These are phyloP conservation scores for Phortica variegata DNA, from an alignment of 1,140 invertebrate genomes.

Conservation along the genomic window DNA sequence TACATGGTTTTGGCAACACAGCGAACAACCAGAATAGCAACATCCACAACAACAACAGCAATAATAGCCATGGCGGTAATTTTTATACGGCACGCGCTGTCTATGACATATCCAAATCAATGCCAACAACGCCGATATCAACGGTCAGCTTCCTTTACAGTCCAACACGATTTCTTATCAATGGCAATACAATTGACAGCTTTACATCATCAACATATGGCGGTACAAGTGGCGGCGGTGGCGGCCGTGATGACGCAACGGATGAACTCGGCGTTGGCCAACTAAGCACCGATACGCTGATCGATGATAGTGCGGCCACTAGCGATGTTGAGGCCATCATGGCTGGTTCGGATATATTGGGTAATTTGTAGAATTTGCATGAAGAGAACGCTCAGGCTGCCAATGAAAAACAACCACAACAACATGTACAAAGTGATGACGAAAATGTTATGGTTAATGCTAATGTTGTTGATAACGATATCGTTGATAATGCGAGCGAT, in stretches of 20 bases:
- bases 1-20: too few species aligned
- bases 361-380: constrained; percentile 52
- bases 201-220: constrained; percentile 30
- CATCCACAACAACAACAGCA: neutral
- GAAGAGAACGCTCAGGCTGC: constrained; percentile 43
- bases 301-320: constrained; percentile 34
- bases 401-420: constrained; percentile 11
- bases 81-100: constrained; percentile 24
- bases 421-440: constrained; percentile 3
- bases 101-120: constrained; percentile 62
- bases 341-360: constrained; percentile 38
- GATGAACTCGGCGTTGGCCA: too few species aligned
- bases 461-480: too few species aligned
- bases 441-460: constrained; percentile 10
- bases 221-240: constrained; percentile 16
- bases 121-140: constrained; percentile 64
- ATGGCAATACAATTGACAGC: constrained; percentile 61
- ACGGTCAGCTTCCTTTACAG: constrained; percentile 64
- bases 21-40: constrained; percentile 25
- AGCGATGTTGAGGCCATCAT: constrained; percentile 47
- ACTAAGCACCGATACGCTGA: constrained; percentile 31
- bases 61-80: too few species aligned
- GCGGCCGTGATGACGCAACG: constrained; percentile 4
- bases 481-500: too few species aligned
- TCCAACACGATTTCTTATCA: constrained; percentile 60